Percentiles rank a stretch among this genome's conserved stretches.
Conservation (phyloP, 2,113 vertebrate species). For the Scatophagus argus region DNA sequence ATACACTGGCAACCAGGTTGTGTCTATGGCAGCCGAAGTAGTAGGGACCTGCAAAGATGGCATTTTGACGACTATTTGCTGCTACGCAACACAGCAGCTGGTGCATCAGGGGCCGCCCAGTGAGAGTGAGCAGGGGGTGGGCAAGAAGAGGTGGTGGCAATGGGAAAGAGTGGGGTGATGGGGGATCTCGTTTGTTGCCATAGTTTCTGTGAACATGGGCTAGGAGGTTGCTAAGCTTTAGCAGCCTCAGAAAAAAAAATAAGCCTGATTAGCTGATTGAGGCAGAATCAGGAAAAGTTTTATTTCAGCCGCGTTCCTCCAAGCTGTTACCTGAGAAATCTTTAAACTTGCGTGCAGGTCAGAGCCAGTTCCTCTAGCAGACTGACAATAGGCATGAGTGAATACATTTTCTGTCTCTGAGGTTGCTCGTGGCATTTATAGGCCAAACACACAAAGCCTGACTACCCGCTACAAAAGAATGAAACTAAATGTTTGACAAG, state of each 20-base stretch:
- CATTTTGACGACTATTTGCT: constrained; percentile 84
- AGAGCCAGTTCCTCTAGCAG: constrained; percentile 11
- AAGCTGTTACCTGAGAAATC: not conserved
- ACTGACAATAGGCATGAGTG: constrained; percentile 18
- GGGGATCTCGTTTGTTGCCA: constrained; percentile 75
- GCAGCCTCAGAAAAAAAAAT: constrained; percentile 30
- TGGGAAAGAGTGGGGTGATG: constrained; percentile 43
- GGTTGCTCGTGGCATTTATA: constrained; percentile 53
- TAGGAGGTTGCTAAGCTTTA: constrained; percentile 59
- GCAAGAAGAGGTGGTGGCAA: constrained; percentile 60
- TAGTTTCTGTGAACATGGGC: constrained; percentile 68
- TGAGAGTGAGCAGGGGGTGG: constrained; percentile 60
- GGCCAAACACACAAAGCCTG: constrained; percentile 71
- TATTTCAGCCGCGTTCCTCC: not conserved
- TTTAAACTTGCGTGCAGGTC: constrained; percentile 4
- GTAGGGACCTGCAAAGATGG: constrained; percentile 75
- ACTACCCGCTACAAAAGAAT: constrained; percentile 66
- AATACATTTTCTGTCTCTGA: constrained; percentile 20
- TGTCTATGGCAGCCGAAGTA: constrained; percentile 69
- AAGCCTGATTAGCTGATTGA: constrained; percentile 23
- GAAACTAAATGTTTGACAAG: constrained; percentile 79
- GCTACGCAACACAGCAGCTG: constrained; percentile 84
- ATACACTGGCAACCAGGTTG: constrained; percentile 62
- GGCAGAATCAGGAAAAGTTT: constrained; percentile 20
- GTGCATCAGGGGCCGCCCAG: constrained; percentile 75